Evolutionary conservation across 1,140 invertebrate genomes (phyloP).

Genomic region (Riptortus pedestris): DNA sequence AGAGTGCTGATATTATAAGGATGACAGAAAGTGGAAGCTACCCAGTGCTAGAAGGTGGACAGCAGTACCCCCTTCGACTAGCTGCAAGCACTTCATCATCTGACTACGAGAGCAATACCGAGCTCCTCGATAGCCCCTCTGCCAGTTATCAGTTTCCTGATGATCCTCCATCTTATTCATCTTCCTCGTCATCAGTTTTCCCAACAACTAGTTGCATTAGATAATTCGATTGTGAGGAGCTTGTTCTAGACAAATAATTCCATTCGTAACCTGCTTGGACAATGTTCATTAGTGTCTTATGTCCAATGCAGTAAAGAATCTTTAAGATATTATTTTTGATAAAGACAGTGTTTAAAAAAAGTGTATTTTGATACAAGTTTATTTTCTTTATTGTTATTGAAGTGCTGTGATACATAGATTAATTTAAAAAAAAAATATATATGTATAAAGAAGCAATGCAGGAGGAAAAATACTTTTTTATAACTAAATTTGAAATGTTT

Average conservation of each 20-base stretch:
- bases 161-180: constrained; percentile 1
- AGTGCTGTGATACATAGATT: not conserved
- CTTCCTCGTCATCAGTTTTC: constrained; percentile 1
- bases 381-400: not conserved
- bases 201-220: constrained; percentile 1
- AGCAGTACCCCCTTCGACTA: not conserved
- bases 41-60: not conserved
- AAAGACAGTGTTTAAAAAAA: not conserved
- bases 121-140: constrained; percentile 23
- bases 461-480: too few species aligned
- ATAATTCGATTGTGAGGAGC: not conserved
- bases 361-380: too few species aligned
- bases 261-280: not conserved
- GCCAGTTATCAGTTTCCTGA: not conserved
- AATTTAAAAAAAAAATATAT: too few species aligned
- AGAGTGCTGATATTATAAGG: not conserved
- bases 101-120: constrained; percentile 25
- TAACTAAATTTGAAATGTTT: too few species aligned
- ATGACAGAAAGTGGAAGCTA: not conserved
- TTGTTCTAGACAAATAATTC: not conserved
- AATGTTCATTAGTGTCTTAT: not conserved
- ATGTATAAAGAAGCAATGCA: too few species aligned
- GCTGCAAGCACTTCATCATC: constrained; percentile 20
- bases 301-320: too few species aligned
- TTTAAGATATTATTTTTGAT: not conserved